These are phyloP conservation scores for Phodopus roborovskii DNA, from an alignment of 2,113 vertebrate species.

Conservation along the genomic window DNA sequence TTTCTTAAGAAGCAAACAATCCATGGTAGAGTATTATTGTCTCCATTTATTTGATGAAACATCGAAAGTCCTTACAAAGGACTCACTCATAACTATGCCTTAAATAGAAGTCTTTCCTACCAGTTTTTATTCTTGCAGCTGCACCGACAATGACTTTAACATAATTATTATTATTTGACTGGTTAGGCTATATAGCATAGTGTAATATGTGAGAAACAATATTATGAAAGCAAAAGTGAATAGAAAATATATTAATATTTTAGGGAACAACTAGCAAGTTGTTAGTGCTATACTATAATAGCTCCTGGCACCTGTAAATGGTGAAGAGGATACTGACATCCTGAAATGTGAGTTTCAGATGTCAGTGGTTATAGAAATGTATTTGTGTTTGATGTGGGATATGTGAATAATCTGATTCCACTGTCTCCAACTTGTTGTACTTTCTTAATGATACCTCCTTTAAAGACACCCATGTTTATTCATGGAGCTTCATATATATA, in stretches of 20 bases:
- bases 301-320: background rate
- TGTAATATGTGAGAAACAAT: background rate
- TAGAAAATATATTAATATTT: background rate
- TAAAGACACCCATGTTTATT: background rate
- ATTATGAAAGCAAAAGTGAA: background rate
- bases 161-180: background rate
- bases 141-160: background rate
- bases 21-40: background rate
- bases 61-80: background rate
- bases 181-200: background rate
- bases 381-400: background rate
- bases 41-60: background rate
- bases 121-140: background rate
- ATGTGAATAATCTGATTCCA: background rate
- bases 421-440: background rate
- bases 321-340: background rate
- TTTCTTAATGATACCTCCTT: background rate
- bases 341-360: background rate
- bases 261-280: background rate
- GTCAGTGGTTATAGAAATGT: background rate
- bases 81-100: background rate
- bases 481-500: background rate
- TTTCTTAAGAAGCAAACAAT: background rate
- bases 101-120: background rate
- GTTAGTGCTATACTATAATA: background rate